Base-by-base conservation (phyloP, 2,888 invertebrate genomes). In the Agonopterix heracliana region DNA sequence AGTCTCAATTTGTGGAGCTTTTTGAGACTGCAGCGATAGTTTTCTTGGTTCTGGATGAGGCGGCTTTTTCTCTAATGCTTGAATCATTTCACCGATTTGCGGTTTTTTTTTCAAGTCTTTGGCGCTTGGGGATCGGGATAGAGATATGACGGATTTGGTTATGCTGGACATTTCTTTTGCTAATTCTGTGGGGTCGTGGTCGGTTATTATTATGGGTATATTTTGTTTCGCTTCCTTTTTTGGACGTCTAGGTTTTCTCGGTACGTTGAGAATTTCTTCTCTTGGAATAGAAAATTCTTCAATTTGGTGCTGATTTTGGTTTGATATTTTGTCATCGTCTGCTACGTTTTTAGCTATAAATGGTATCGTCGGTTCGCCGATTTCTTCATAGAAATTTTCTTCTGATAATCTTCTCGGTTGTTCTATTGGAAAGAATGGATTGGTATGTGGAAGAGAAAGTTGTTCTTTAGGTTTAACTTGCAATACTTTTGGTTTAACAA, bases 381-480 rank as follows among this genome's bases (percentile, higher is more conserved):
- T 88, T 71, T 88, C 88, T 69, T 88, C 88, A 47, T 88, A 88
- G 47, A 79, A 74, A 54, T 88, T 84, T 53, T 88, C 88, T 40
- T 63, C 81, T 0, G 76, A 72, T 48, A 72, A 60, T 44, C 65
- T 69, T 55, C 71, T 64, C 35, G 54, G 54, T 41, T 57, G 49
- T 12, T 53, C 35, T 34, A 49, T 46, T 47, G 63, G 59, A 49
- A 63, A 11, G 51, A 73, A 71, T 2, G 69, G 57, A 53, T 74
- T 74, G 1, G 55, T 67, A 12, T 54, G 49, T 36, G 3, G 44
- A 35, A 9, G 10, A 2, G 35, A 48, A 36, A 14, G 45, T 50
- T n/a, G 45, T 43, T 70, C 55, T 56, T 64, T 68, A 2, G 47
- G 50, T 41, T 51, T 62, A 8, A 52, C 51, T 45, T 61, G 57